These are phyloP conservation scores for Tethya wilhelma DNA, from an alignment of 37 sponge, comb jelly and placozoan genomes.

Conservation along the genomic window DNA sequence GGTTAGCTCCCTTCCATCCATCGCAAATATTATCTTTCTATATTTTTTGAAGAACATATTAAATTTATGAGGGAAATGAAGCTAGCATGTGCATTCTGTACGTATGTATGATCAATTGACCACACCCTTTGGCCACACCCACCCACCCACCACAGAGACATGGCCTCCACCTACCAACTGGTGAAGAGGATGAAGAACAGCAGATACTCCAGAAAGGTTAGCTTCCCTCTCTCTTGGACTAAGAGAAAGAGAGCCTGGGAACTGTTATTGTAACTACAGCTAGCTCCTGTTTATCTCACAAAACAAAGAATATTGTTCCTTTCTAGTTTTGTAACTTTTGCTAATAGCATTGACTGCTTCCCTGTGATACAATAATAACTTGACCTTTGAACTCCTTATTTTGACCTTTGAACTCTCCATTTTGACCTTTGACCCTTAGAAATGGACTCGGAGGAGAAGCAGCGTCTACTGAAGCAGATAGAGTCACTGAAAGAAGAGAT, in stretches of 20 bases:
- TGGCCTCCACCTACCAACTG: constrained; percentile 52
- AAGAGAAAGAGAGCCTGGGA: too few species aligned
- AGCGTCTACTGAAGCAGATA: constrained; percentile 59
- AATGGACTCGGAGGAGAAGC: constrained; percentile 56
- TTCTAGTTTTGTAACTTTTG: too few species aligned
- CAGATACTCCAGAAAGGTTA: not conserved
- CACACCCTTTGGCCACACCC: too few species aligned
- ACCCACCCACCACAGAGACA: constrained; percentile 29
- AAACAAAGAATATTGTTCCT: not conserved
- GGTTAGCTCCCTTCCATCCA: constrained; percentile 25
- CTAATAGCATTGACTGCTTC: too few species aligned
- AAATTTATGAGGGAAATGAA: too few species aligned
- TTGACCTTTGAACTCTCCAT: too few species aligned
- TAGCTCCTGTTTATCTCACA: too few species aligned
- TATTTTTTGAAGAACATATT: not conserved
- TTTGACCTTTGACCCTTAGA: not conserved
- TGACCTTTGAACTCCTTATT: too few species aligned
- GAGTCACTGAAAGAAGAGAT: constrained; percentile 58
- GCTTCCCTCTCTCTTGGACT: too few species aligned
- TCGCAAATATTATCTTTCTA: not conserved
- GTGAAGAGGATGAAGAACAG: constrained; percentile 52
- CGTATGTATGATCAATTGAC: too few species aligned
- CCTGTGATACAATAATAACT: not conserved
- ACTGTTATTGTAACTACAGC: too few species aligned
- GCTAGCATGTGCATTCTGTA: not conserved